phyloP scores from a whole-genome alignment of 2,113 vertebrate genomes.

The Carettochelys insculpta region DNA sequence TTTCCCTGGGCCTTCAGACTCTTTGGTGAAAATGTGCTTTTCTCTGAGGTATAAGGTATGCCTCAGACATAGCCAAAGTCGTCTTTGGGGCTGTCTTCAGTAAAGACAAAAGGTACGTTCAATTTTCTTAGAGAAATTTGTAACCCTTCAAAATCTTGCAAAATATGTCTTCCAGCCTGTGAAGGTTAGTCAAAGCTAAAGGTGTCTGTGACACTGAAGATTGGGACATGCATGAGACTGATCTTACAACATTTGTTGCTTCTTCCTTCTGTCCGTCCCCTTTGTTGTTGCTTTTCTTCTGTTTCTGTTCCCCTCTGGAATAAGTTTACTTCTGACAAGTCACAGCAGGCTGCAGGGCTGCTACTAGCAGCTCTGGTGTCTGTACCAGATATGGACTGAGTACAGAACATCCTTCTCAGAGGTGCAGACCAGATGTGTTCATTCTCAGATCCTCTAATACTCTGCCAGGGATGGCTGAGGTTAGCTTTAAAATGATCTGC shows the following conservation, averaged over 20 bases:
- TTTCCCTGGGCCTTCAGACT: not conserved
- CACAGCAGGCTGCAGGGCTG: not conserved
- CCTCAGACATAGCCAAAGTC: not conserved
- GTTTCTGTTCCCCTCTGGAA: not conserved
- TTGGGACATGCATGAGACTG: not conserved
- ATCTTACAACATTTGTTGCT: not conserved
- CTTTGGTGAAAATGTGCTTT: not conserved
- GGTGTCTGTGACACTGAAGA: not conserved
- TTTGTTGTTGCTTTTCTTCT: not conserved
- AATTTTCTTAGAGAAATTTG: not conserved
- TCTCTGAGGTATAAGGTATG: not conserved
- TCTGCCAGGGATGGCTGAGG: not conserved
- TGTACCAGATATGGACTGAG: not conserved
- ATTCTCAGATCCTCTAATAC: not conserved
- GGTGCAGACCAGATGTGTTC: not conserved
- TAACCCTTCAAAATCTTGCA: not conserved
- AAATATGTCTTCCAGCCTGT: not conserved
- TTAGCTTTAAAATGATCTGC: not conserved
- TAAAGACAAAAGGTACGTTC: not conserved
- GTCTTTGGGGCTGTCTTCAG: not conserved
- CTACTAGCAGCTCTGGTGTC: not conserved
- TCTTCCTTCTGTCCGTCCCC: not conserved
- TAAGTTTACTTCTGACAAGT: not conserved
- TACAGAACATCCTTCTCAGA: not conserved
- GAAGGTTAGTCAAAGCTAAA: not conserved